Percentiles rank a stretch among this genome's conserved stretches.
These are phyloP conservation scores for Chrysomela aeneicollis DNA, from an alignment of 2,888 invertebrate species.

Conservation along the genomic window DNA sequence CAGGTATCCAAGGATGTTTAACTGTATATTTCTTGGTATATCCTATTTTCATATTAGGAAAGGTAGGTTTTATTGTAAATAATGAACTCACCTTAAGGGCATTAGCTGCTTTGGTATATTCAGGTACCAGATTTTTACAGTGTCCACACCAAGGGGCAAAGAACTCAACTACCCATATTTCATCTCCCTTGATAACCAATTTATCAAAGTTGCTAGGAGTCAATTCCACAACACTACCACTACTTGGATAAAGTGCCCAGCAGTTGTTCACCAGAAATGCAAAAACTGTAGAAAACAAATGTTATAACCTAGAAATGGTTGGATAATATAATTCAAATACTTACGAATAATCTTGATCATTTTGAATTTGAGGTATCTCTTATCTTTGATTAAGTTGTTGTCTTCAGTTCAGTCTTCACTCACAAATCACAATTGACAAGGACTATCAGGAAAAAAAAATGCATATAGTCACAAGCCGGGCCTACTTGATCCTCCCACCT, in stretches of 20 bases:
- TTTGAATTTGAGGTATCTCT: slow-evolving; percentile 2
- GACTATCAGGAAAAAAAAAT: too few relatives aligned
- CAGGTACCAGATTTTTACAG: slow-evolving; percentile 88
- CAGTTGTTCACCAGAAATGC: slow-evolving; percentile 53
- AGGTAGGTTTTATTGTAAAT: too few relatives aligned
- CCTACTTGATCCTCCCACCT: too few relatives aligned
- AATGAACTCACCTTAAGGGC: slow-evolving; percentile 85
- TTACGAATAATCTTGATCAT: slow-evolving; percentile 29
- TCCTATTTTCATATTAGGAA: too few relatives aligned
- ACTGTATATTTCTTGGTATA: too few relatives aligned
- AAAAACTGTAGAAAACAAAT: slow-evolving; percentile 41
- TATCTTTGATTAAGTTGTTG: background rate
- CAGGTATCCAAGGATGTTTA: too few relatives aligned
- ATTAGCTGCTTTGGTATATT: slow-evolving; percentile 92
- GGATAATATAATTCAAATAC: background rate
- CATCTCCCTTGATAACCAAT: slow-evolving; percentile 82
- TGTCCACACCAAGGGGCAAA: slow-evolving; percentile 97
- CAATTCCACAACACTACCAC: slow-evolving; percentile 83
- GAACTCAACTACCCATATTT: slow-evolving; percentile 95
- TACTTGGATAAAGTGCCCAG: slow-evolving; percentile 70
- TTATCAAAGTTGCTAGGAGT: slow-evolving; percentile 88
- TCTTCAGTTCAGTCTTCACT: background rate
- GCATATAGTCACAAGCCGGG: too few relatives aligned
- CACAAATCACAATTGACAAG: background rate
- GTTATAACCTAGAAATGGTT: slow-evolving; percentile 20